Percentiles rank a stretch among this genome's conserved stretches.
phyloP scores from a whole-genome alignment of 1,140 invertebrate species.

The Zaprionus davidi region DNA sequence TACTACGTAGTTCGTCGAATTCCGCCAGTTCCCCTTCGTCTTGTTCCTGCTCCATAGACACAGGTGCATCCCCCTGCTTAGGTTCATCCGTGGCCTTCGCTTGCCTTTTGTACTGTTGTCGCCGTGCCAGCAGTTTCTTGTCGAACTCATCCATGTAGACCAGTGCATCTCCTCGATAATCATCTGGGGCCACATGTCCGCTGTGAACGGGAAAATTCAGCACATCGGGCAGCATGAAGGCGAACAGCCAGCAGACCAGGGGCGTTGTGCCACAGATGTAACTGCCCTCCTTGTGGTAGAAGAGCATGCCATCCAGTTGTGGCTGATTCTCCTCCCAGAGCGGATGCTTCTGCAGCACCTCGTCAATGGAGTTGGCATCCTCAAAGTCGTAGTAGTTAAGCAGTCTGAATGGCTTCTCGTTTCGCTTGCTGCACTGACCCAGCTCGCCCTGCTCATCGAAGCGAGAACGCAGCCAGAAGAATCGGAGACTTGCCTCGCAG shows the following conservation, averaged over 20 bases:
- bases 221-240: constrained; percentile 93
- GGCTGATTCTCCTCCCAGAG: constrained; percentile 78
- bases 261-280: constrained; percentile 93
- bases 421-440: constrained; percentile 31
- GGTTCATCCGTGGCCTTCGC: background rate
- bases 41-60: constrained; percentile 36
- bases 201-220: constrained; percentile 85
- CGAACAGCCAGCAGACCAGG: constrained; percentile 94
- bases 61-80: background rate
- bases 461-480: constrained; percentile 75
- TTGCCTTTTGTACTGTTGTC: constrained; percentile 12
- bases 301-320: constrained; percentile 90
- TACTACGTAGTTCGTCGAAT: constrained; percentile 40
- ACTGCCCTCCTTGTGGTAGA: constrained; percentile 91
- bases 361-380: constrained; percentile 46
- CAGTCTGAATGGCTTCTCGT: constrained; percentile 59
- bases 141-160: constrained; percentile 85
- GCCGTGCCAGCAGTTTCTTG: constrained; percentile 45
- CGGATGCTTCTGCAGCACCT: constrained; percentile 60
- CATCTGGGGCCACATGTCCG: constrained; percentile 83
- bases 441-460: constrained; percentile 56
- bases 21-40: constrained; percentile 51
- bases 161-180: constrained; percentile 84
- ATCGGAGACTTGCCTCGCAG: constrained; percentile 87
- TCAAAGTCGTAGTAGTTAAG: constrained; percentile 67